Evolutionary conservation across 1,140 invertebrate genomes (phyloP).

Genomic region (Cydia amplana): DNA sequence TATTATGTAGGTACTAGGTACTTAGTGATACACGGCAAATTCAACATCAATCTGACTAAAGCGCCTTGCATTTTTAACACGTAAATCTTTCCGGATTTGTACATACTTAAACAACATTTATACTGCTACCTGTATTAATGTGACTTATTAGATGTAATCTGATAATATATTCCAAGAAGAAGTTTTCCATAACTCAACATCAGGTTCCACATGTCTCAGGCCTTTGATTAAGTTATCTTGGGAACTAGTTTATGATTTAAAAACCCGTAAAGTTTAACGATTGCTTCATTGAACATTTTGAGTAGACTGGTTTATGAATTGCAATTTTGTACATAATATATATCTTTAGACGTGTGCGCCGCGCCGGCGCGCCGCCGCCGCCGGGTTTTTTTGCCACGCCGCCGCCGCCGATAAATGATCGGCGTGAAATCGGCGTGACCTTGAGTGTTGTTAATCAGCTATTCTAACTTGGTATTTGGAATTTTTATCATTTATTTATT

Average conservation of each 20-base stretch:
- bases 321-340: background rate
- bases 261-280: background rate
- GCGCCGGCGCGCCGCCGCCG: too few relatives aligned
- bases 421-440: too few relatives aligned
- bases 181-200: background rate
- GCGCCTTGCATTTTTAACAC: background rate
- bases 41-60: background rate
- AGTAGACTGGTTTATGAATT: background rate
- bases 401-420: too few relatives aligned
- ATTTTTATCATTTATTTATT: too few relatives aligned
- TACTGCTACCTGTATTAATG: constrained; percentile 13
- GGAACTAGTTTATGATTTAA: constrained; percentile 26
- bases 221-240: constrained; percentile 17
- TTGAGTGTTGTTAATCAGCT: too few relatives aligned
- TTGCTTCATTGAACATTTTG: background rate
- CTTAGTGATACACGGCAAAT: background rate
- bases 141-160: constrained; percentile 19
- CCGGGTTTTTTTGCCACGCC: too few relatives aligned
- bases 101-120: background rate
- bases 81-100: background rate
- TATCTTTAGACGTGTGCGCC: too few relatives aligned
- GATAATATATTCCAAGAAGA: constrained; percentile 14
- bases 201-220: background rate
- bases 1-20: too few relatives aligned
- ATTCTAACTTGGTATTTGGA: too few relatives aligned